Percentiles rank a stretch among this genome's conserved stretches.
These are phyloP conservation scores for Meriones psammophilus DNA, from an alignment of 2,797 vertebrate species.

Conservation along the genomic window DNA sequence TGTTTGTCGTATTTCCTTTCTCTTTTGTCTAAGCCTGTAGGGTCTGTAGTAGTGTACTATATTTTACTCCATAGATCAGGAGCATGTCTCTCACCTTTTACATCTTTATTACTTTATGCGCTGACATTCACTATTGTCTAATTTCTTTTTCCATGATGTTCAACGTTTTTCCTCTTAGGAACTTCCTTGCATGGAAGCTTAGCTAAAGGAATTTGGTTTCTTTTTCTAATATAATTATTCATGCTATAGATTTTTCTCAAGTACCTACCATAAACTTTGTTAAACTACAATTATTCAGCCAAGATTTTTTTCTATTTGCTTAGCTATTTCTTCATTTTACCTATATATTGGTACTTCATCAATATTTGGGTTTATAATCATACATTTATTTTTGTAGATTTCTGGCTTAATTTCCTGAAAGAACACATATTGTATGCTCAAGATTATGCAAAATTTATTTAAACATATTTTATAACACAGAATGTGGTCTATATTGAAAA, in stretches of 20 bases:
- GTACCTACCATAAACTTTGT: neutral
- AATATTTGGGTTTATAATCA: neutral
- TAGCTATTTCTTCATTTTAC: neutral
- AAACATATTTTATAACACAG: neutral
- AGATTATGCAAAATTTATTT: neutral
- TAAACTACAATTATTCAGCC: neutral
- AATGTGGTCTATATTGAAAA: neutral
- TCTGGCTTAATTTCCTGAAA: neutral
- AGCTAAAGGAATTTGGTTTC: neutral
- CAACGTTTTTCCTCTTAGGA: neutral
- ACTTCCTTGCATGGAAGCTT: neutral
- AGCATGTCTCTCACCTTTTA: neutral
- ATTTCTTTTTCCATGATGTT: neutral
- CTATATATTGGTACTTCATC: neutral
- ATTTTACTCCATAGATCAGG: neutral
- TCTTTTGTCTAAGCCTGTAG: slow-evolving; percentile 19
- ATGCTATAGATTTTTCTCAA: neutral
- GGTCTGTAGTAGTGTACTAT: slow-evolving; percentile 19
- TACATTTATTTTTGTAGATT: neutral
- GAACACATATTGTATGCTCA: neutral
- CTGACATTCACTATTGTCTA: neutral
- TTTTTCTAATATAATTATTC: neutral
- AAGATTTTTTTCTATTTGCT: neutral
- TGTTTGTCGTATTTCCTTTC: neutral
- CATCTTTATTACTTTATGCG: neutral